phyloP scores from a whole-genome alignment of 1,140 invertebrate genomes.

The Leptinotarsa texana region DNA sequence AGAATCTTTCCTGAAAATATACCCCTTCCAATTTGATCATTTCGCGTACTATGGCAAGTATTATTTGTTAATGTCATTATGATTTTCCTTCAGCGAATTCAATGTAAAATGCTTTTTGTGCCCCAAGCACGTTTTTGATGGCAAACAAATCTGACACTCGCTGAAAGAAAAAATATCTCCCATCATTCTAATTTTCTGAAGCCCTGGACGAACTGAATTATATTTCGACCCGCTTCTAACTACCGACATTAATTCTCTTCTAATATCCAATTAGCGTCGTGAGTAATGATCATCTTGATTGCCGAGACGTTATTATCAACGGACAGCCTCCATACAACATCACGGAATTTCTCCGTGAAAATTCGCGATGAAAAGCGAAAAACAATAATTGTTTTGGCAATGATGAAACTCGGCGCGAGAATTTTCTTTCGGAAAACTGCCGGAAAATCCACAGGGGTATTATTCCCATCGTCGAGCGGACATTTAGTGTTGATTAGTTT shows the following conservation, averaged over 20 bases:
- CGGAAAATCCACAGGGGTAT: background rate
- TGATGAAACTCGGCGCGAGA: background rate
- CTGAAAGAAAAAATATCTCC: too few relatives aligned
- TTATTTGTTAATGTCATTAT: too few relatives aligned
- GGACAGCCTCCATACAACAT: background rate
- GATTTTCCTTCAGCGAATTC: too few relatives aligned
- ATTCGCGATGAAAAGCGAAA: background rate
- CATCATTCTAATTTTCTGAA: background rate
- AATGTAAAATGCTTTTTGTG: too few relatives aligned
- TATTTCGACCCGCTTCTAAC: background rate
- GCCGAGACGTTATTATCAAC: background rate
- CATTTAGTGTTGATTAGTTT: constrained; percentile 1
- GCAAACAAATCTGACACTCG: too few relatives aligned
- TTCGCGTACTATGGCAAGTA: too few relatives aligned
- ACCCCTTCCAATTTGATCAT: too few relatives aligned
- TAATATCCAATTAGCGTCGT: background rate
- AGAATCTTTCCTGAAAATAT: too few relatives aligned
- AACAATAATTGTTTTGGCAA: constrained; percentile 6
- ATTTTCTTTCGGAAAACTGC: background rate
- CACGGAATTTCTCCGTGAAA: background rate
- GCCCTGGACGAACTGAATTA: background rate
- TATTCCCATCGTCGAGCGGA: background rate
- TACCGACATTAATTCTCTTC: background rate
- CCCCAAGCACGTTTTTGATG: too few relatives aligned
- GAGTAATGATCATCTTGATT: background rate